Conservation (phyloP, 2,888 invertebrate genomes). For the Tetragnatha montana region DNA sequence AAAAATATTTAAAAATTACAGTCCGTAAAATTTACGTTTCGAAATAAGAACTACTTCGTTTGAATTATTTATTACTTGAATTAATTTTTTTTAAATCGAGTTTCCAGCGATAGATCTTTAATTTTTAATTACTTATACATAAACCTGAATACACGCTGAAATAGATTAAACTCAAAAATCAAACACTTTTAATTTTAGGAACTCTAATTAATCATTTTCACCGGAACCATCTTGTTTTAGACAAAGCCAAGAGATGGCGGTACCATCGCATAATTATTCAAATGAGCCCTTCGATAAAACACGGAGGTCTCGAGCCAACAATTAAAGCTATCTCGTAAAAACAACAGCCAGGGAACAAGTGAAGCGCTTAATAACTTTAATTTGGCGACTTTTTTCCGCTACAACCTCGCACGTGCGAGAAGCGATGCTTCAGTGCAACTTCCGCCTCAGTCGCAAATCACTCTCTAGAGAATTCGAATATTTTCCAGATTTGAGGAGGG, state of each 20-base stretch:
- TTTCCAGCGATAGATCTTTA: too few relatives aligned
- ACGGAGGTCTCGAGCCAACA: slow-evolving; percentile 9
- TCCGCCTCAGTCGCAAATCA: slow-evolving; percentile 32
- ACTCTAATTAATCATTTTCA: too few relatives aligned
- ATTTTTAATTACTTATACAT: too few relatives aligned
- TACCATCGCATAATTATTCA: slow-evolving; percentile 38
- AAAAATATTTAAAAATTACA: too few relatives aligned
- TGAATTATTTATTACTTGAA: too few relatives aligned
- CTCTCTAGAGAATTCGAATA: slow-evolving; percentile 22
- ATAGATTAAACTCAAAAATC: too few relatives aligned
- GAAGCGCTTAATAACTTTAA: slow-evolving; percentile 41
- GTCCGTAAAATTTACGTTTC: too few relatives aligned
- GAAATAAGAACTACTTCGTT: too few relatives aligned
- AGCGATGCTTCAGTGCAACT: slow-evolving; percentile 22
- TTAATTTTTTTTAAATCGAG: too few relatives aligned
- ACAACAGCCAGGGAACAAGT: slow-evolving; percentile 15
- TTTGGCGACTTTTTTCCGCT: slow-evolving; percentile 36
- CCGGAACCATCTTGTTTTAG: neutral
- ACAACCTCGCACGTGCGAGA: slow-evolving; percentile 2
- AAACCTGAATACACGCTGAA: too few relatives aligned
- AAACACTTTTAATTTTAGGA: too few relatives aligned
- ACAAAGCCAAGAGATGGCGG: slow-evolving; percentile 45
- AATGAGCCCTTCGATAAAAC: slow-evolving; percentile 18
- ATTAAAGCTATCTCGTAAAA: slow-evolving; percentile 39
- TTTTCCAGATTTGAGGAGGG: slow-evolving; percentile 7